These are phyloP conservation scores for Cactoblastis cactorum DNA, from an alignment of 2,888 invertebrate species.

Conservation along the genomic window DNA sequence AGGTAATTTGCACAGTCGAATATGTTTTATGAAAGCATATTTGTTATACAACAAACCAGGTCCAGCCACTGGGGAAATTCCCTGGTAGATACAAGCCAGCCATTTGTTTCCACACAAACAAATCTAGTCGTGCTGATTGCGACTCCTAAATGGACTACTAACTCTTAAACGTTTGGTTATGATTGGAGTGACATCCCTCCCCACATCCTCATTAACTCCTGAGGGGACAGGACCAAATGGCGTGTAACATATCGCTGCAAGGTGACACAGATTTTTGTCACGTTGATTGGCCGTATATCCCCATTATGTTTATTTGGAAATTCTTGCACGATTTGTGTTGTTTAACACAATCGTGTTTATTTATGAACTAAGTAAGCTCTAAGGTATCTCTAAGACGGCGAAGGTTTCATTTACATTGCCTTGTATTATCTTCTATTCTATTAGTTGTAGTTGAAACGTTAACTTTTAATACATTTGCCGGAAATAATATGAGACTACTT, in stretches of 20 bases:
- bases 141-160: conserved; percentile 23
- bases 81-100: background rate
- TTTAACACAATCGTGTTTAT: too few species aligned
- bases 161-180: conserved; percentile 43
- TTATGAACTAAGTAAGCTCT: too few species aligned
- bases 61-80: background rate
- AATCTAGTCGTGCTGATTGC: conserved; percentile 26
- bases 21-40: background rate
- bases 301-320: too few species aligned
- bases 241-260: conserved; percentile 56
- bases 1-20: background rate
- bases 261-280: conserved; percentile 38
- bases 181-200: conserved; percentile 36
- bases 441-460: too few species aligned
- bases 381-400: too few species aligned
- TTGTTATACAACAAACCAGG: background rate
- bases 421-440: too few species aligned
- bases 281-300: background rate
- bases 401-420: too few species aligned
- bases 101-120: conserved; percentile 27
- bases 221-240: conserved; percentile 54
- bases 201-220: conserved; percentile 52
- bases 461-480: too few species aligned
- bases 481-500: too few species aligned
- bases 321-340: too few species aligned